Conservation (phyloP, 2,797 vertebrate species). For the Onychomys leucogaster region DNA sequence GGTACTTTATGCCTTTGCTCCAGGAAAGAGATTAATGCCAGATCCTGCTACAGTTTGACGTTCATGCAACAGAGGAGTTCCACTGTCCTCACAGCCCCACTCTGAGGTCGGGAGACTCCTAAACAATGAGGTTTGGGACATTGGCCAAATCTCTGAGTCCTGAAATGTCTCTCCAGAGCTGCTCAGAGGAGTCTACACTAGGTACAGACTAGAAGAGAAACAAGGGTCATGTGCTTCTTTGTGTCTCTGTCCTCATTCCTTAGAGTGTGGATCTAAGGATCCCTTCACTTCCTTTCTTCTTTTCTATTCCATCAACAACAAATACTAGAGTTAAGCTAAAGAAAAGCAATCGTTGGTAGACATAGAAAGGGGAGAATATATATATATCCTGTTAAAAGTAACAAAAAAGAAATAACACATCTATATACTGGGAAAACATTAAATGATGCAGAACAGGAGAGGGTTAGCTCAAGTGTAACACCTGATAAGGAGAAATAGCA, state of each 20-base stretch:
- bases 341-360: slow-evolving; percentile 1
- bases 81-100: slow-evolving; percentile 8
- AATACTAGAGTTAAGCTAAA: slow-evolving; percentile 53
- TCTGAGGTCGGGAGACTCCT: neutral
- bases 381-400: slow-evolving; percentile 10
- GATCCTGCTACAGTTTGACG: slow-evolving; percentile 16
- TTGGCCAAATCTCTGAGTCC: neutral
- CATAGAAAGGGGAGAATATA: slow-evolving; percentile 44
- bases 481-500: slow-evolving; percentile 37
- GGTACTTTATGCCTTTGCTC: neutral
- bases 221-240: neutral
- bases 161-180: neutral
- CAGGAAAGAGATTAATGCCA: neutral
- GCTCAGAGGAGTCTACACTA: neutral
- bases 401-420: slow-evolving; percentile 42
- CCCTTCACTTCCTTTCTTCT: slow-evolving; percentile 28
- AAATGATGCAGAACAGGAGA: slow-evolving; percentile 51
- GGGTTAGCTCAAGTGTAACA: neutral
- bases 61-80: slow-evolving; percentile 7
- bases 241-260: neutral
- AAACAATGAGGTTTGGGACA: slow-evolving; percentile 13
- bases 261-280: neutral
- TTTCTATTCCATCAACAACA: slow-evolving; percentile 13
- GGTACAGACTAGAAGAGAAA: neutral
- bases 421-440: slow-evolving; percentile 59